phyloP scores from a whole-genome alignment of 2,797 vertebrate species.

The Hipposideros larvatus region DNA sequence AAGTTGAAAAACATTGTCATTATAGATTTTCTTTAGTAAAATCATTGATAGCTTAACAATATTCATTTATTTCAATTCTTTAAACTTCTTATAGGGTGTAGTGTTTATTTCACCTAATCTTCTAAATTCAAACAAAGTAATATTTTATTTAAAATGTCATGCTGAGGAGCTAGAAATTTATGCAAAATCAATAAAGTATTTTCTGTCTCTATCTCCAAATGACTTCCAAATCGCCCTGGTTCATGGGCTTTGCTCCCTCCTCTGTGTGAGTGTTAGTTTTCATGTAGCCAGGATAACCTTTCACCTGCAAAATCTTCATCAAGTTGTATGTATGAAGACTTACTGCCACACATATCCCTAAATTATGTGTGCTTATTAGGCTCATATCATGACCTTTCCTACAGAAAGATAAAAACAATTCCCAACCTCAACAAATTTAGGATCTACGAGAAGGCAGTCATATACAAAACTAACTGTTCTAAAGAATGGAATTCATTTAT shows the following conservation, averaged over 20 bases:
- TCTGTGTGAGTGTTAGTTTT: not conserved
- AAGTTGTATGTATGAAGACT: not conserved
- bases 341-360: not conserved
- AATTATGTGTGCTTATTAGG: not conserved
- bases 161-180: not conserved
- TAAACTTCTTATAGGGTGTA: not conserved
- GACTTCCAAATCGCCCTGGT: not conserved
- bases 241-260: not conserved
- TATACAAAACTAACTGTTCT: not conserved
- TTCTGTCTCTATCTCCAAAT: not conserved
- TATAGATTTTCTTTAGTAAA: constrained; percentile 18
- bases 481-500: not conserved
- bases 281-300: not conserved
- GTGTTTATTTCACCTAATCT: not conserved
- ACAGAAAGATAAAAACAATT: not conserved
- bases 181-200: not conserved
- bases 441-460: not conserved
- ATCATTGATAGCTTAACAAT: not conserved
- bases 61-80: constrained; percentile 36
- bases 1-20: constrained; percentile 33
- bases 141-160: constrained; percentile 29
- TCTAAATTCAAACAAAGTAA: constrained; percentile 36
- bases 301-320: not conserved
- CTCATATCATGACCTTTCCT: not conserved
- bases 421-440: not conserved